Evolutionary conservation across 2,797 vertebrate species (phyloP).

Genomic region (Schizopygopsis pylzovi): DNA sequence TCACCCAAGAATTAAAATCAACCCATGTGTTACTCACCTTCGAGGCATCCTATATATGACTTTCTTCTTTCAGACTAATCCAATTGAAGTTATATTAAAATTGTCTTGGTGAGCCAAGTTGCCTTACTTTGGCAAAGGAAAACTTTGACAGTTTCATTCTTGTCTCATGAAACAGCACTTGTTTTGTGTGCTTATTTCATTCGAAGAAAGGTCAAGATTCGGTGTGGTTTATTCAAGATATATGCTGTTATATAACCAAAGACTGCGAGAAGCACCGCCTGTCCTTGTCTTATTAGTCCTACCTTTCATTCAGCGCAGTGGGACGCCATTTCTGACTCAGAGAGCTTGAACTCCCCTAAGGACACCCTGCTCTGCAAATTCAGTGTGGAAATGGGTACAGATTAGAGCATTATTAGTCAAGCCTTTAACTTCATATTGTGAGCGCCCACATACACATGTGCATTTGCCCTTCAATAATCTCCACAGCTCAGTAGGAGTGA

Average conservation of each 20-base stretch:
- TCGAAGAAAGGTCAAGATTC: conserved; percentile 18
- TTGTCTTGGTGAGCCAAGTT: too few relatives aligned
- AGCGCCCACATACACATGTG: conserved; percentile 10
- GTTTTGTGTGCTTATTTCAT: not conserved
- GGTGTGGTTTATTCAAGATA: conserved; percentile 15
- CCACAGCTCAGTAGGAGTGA: not conserved
- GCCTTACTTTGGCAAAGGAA: too few relatives aligned
- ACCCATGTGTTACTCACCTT: too few relatives aligned
- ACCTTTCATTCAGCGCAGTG: conserved; percentile 51
- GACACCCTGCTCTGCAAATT: conserved; percentile 63
- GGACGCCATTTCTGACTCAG: conserved; percentile 48
- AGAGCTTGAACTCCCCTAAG: conserved; percentile 60
- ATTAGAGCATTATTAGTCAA: conserved; percentile 74
- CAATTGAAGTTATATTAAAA: too few relatives aligned
- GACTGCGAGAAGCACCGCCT: conserved; percentile 12
- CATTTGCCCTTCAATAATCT: conserved; percentile 29
- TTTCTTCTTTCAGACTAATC: too few relatives aligned
- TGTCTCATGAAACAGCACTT: not conserved
- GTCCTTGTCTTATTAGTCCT: conserved; percentile 47
- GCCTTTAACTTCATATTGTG: conserved; percentile 61
- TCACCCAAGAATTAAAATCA: too few relatives aligned
- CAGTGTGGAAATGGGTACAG: conserved; percentile 69
- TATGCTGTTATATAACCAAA: conserved; percentile 26
- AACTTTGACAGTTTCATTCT: not conserved
- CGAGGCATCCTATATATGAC: too few relatives aligned